Conservation (phyloP, 2,797 vertebrate genomes). For the Propithecus deckenii region DNA sequence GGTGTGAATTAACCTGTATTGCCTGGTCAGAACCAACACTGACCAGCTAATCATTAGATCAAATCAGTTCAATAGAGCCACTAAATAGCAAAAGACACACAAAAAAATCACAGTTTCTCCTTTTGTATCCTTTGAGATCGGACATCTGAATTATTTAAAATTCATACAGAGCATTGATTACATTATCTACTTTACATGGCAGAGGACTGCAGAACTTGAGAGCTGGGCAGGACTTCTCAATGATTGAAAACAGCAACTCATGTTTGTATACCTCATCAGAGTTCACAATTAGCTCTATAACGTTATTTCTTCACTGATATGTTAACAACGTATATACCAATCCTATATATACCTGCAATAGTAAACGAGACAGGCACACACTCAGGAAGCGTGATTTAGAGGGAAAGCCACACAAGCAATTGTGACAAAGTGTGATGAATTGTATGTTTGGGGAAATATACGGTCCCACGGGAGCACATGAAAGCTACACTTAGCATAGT, state of each 20-base stretch:
- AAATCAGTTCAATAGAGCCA: not conserved
- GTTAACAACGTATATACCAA: fast-evolving
- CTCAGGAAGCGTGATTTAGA: not conserved
- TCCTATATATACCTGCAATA: not conserved
- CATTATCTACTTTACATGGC: not conserved
- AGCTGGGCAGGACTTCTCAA: not conserved
- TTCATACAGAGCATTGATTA: not conserved
- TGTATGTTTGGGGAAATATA: too few species aligned
- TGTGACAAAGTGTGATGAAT: too few species aligned
- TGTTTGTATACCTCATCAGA: not conserved
- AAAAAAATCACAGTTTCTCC: not conserved
- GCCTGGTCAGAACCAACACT: not conserved
- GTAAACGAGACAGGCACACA: not conserved
- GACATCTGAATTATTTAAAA: not conserved
- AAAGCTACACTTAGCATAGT: fast-evolving
- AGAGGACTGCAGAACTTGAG: not conserved
- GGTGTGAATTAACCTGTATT: not conserved
- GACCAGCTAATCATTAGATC: not conserved
- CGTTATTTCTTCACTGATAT: not conserved
- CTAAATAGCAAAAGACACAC: not conserved
- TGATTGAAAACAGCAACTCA: not conserved
- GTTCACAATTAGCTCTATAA: not conserved
- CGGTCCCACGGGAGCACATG: not conserved
- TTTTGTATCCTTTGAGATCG: not conserved
- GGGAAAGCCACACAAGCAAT: not conserved